phyloP scores from a whole-genome alignment of 2,888 invertebrate species.

The Drosophila setosimentum region DNA sequence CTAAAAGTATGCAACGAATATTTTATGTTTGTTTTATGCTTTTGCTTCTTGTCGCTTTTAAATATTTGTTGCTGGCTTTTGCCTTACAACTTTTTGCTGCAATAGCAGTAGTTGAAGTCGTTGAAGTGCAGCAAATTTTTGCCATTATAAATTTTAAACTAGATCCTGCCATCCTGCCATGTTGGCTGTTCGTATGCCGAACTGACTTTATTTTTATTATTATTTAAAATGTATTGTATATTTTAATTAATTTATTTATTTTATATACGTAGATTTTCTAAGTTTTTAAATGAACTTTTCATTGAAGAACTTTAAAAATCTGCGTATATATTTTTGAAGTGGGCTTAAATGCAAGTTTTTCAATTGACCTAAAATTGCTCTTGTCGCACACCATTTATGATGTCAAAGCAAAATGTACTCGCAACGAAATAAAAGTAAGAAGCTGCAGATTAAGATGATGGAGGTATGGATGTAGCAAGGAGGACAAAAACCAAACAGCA shows the following conservation, averaged over 20 bases:
- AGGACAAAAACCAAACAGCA: constrained; percentile 43
- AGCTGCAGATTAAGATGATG: constrained; percentile 6
- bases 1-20: constrained; percentile 77
- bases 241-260: constrained; percentile 16
- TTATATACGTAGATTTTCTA: too few relatives aligned
- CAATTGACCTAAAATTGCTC: constrained; percentile 24
- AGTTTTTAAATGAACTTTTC: too few relatives aligned
- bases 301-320: constrained; percentile 10
- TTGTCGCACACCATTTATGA: constrained; percentile 24
- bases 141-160: constrained; percentile 76
- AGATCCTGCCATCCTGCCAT: constrained; percentile 53
- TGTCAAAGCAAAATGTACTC: constrained; percentile 35
- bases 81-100: constrained; percentile 54
- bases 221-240: constrained; percentile 25
- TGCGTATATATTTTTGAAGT: constrained; percentile 13
- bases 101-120: constrained; percentile 33
- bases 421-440: constrained; percentile 2
- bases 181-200: not conserved
- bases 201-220: constrained; percentile 23
- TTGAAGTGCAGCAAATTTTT: constrained; percentile 59
- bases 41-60: constrained; percentile 47
- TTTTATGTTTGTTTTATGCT: constrained; percentile 68
- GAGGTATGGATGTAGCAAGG: not conserved
- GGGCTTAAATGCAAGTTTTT: constrained; percentile 46
- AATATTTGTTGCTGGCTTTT: constrained; percentile 33